These are phyloP conservation scores for Syngnathus rostellatus DNA, from an alignment of 2,797 vertebrate genomes.

Conservation along the genomic window DNA sequence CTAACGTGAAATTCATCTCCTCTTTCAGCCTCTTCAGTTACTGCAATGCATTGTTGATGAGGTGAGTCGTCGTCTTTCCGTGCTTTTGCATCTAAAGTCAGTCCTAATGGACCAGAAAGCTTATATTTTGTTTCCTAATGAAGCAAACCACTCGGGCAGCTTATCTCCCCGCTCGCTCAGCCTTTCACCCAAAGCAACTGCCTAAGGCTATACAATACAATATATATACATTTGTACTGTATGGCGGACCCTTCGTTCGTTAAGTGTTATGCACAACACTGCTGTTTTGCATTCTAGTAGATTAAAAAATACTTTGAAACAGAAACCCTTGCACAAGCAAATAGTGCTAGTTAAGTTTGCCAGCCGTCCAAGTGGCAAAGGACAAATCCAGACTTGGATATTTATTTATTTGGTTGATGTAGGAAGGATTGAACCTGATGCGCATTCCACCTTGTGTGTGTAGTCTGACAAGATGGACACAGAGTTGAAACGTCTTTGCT, in stretches of 20 bases:
- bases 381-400: too few species aligned
- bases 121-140: conserved; percentile 98
- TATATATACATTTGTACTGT: conserved; percentile 40
- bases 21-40: conserved; percentile 97
- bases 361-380: too few species aligned
- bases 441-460: too few species aligned
- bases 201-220: conserved; percentile 45
- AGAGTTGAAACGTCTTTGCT: too few species aligned
- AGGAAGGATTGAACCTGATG: too few species aligned
- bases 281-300: neutral
- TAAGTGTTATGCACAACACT: neutral
- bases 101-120: conserved; percentile 99
- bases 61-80: conserved; percentile 98
- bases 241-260: neutral
- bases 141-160: conserved; percentile 83
- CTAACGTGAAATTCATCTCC: conserved; percentile 70
- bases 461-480: too few species aligned
- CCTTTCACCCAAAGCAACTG: conserved; percentile 72
- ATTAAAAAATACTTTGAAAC: neutral
- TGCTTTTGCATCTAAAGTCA: conserved; percentile 99
- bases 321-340: neutral
- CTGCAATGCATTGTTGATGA: conserved; percentile 99
- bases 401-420: too few species aligned
- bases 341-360: too few species aligned
- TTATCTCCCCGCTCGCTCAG: conserved; percentile 78